phyloP scores from a whole-genome alignment of 2,113 vertebrate species.

The Lepus europaeus region DNA sequence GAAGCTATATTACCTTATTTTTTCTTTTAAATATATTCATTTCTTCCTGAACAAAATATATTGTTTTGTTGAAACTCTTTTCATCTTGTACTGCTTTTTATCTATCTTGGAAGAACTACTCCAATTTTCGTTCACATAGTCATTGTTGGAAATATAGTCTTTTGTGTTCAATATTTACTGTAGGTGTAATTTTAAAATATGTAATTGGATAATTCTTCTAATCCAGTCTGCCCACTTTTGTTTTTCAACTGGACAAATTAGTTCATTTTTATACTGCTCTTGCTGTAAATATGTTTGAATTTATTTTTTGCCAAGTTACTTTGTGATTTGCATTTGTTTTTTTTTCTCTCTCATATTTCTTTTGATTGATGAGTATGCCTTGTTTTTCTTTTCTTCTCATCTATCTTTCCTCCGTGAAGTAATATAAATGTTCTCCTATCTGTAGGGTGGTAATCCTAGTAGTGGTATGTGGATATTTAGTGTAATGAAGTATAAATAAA shows the following conservation, averaged over 20 bases:
- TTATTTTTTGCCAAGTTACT: not conserved
- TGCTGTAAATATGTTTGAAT: not conserved
- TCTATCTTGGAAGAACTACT: no score
- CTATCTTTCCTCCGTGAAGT: not conserved
- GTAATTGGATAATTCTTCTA: not conserved
- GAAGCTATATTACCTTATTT: not conserved
- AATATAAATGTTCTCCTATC: not conserved
- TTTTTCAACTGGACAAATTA: not conserved
- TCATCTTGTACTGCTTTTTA: not conserved
- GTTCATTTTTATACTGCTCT: not conserved
- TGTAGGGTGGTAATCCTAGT: not conserved
- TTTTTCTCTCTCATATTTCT: not conserved
- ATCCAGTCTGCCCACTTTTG: not conserved
- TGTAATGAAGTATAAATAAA: not conserved
- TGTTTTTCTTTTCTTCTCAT: not conserved
- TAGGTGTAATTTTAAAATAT: not conserved
- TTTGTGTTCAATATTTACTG: not conserved
- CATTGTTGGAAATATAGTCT: not conserved
- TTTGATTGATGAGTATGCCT: not conserved
- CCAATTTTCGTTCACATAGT: not conserved
- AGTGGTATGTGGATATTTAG: not conserved
- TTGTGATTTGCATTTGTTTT: not conserved
- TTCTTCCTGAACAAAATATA: not conserved
- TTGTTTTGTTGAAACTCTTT: not conserved
- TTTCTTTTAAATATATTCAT: not conserved